Conservation (phyloP, 2,888 invertebrate species). For the Stramonita haemastoma region DNA sequence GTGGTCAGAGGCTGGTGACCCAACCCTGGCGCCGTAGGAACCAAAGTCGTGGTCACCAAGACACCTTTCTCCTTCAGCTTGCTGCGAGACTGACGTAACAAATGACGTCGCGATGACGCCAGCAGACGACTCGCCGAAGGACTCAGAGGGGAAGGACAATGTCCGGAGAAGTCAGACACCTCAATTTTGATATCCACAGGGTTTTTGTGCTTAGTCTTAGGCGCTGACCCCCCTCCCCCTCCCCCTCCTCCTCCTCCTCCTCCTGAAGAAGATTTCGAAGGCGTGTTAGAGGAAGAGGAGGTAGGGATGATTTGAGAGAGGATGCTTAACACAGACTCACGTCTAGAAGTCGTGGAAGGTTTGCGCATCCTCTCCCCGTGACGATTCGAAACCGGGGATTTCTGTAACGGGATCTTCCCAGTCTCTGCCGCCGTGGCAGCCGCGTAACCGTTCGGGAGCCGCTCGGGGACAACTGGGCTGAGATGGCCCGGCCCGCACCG, state of each 20-base stretch:
- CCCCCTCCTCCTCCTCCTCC: neutral
- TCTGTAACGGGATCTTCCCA: conserved; percentile 40
- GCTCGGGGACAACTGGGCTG: conserved; percentile 30
- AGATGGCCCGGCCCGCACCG: conserved; percentile 42
- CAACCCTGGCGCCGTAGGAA: neutral
- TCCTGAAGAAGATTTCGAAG: neutral
- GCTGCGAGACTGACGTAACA: conserved; percentile 52
- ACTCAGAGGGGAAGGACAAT: conserved; percentile 42
- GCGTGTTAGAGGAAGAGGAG: neutral
- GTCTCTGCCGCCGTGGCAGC: conserved; percentile 40
- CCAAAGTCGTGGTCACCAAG: conserved; percentile 35
- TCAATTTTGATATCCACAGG: conserved; percentile 49
- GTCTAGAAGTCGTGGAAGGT: conserved; percentile 5
- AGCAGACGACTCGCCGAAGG: conserved; percentile 45
- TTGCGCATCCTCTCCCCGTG: neutral
- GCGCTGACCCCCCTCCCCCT: neutral
- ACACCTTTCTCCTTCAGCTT: conserved; percentile 44
- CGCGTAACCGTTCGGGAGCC: conserved; percentile 36
- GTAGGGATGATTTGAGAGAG: conserved; percentile 20
- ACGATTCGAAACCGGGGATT: conserved; percentile 31
- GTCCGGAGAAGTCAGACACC: conserved; percentile 41
- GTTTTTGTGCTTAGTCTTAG: conserved; percentile 23
- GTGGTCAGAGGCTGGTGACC: conserved; percentile 45
- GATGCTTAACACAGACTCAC: conserved; percentile 8
- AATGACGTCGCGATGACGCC: conserved; percentile 49